These are phyloP conservation scores for Hyles lineata DNA, from an alignment of 2,888 invertebrate genomes.

Conservation along the genomic window DNA sequence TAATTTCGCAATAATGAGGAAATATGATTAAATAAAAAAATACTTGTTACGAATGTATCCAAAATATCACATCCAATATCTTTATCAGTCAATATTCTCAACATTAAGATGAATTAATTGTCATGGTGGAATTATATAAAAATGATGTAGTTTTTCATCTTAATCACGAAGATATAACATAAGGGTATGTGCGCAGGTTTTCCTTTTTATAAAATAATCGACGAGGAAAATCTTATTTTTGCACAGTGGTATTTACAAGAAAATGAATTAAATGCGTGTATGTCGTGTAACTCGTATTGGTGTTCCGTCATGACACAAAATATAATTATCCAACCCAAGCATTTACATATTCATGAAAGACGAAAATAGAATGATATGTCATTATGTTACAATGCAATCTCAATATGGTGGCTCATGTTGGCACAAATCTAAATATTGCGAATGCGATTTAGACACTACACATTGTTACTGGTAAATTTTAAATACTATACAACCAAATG, in stretches of 20 bases:
- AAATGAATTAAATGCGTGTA: not conserved
- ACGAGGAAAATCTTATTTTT: not conserved
- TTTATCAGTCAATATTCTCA: too few species aligned
- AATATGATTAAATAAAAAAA: too few species aligned
- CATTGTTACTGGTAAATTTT: not conserved
- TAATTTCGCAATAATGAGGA: not conserved
- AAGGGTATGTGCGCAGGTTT: too few species aligned
- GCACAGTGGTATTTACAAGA: not conserved
- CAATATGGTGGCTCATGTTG: not conserved
- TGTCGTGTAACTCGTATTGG: not conserved
- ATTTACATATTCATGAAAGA: conserved; percentile 8
- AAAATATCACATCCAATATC: too few species aligned
- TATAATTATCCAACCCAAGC: not conserved
- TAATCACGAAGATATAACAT: too few species aligned
- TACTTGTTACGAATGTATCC: too few species aligned
- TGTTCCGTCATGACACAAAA: not conserved
- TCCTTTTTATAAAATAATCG: not conserved
- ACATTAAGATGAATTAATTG: too few species aligned
- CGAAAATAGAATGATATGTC: not conserved
- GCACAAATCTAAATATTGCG: not conserved
- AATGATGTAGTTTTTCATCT: too few species aligned
- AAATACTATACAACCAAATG: not conserved
- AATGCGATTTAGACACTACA: not conserved
- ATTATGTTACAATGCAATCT: conserved; percentile 2
- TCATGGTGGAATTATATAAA: too few species aligned